Evolutionary conservation across 2,888 invertebrate genomes (phyloP).

Genomic region (Cephus pulcher): DNA sequence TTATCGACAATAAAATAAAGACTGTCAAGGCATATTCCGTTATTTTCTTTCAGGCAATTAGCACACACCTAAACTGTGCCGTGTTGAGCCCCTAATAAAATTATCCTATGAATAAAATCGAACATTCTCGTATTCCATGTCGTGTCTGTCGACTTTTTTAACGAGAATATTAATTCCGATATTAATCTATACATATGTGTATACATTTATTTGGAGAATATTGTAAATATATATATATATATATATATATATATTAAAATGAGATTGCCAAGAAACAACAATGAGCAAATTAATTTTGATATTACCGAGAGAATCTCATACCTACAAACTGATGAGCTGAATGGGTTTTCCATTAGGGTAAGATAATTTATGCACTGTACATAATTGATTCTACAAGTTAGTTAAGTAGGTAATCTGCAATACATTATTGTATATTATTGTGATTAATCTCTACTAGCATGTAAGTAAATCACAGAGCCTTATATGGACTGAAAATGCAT

Average conservation of each 20-base stretch:
- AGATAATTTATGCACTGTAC: conserved; percentile 42
- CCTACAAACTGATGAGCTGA: conserved; percentile 31
- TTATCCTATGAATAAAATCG: background rate
- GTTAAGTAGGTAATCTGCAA: conserved; percentile 25
- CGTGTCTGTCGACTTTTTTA: background rate
- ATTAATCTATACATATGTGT: conserved; percentile 11
- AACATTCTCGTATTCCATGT: background rate
- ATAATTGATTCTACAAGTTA: conserved; percentile 47
- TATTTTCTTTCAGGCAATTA: background rate
- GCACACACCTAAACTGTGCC: background rate
- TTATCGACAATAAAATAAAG: background rate
- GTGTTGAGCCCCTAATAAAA: background rate
- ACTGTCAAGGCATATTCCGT: background rate
- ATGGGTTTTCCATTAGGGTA: conserved; percentile 28
- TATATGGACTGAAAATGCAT: conserved; percentile 37
- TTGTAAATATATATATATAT: background rate
- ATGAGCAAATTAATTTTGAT: conserved; percentile 25
- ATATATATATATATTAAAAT: background rate
- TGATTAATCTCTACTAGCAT: conserved; percentile 32
- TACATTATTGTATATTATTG: conserved; percentile 28
- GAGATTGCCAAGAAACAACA: conserved; percentile 29
- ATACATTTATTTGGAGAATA: background rate
- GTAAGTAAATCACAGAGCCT: conserved; percentile 38
- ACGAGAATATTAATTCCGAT: conserved; percentile 7
- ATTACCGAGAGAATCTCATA: conserved; percentile 23